Conservation (phyloP, 1,140 invertebrate species). For the Nephila pilipes region DNA sequence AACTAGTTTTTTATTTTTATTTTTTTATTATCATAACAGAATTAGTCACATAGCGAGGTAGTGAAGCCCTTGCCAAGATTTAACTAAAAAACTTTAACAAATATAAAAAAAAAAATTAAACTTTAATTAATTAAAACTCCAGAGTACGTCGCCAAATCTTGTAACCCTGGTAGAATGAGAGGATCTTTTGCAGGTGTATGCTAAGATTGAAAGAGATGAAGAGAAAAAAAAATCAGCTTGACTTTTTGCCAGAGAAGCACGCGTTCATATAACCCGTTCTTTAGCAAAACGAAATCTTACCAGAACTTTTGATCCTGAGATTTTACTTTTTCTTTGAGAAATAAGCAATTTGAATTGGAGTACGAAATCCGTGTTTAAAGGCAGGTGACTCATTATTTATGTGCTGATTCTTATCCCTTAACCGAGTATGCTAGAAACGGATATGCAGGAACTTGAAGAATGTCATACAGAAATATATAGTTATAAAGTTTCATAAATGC, state of each 20-base stretch:
- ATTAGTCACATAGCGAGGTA: no score
- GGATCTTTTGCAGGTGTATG: constrained; percentile 52
- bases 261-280: constrained; percentile 20
- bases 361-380: neutral
- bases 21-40: no score
- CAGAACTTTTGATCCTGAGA: neutral
- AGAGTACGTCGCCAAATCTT: neutral
- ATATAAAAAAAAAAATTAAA: neutral
- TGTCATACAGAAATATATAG: no score
- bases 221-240: constrained; percentile 7
- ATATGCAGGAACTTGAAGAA: neutral
- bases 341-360: neutral
- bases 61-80: no score
- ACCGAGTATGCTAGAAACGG: no score
- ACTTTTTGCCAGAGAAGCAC: constrained; percentile 15
- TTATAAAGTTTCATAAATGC: no score
- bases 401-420: neutral
- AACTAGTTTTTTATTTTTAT: no score
- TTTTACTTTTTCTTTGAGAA: neutral
- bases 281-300: neutral
- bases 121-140: neutral
- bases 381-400: neutral
- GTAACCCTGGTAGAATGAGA: neutral
- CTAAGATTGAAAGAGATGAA: constrained; percentile 39
- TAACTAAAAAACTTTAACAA: no score